phyloP scores from a whole-genome alignment of 2,797 vertebrate species.

The Sebastes elongatus region DNA sequence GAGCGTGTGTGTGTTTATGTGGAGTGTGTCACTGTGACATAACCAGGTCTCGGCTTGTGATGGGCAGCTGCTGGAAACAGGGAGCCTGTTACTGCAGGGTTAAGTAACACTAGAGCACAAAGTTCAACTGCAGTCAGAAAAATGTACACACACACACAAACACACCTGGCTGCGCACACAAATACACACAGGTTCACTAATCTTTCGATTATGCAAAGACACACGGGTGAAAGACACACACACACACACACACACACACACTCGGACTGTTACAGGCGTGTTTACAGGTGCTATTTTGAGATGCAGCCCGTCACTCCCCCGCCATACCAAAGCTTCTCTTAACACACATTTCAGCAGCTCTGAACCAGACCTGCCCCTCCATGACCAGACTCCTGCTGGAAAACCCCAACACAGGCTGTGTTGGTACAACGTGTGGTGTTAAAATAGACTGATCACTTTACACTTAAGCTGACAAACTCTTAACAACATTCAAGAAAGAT shows the following conservation, averaged over 20 bases:
- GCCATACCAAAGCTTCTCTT: constrained; percentile 40
- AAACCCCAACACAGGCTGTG: background rate
- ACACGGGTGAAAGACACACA: constrained; percentile 32
- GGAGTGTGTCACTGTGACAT: constrained; percentile 54
- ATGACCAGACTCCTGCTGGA: constrained; percentile 4
- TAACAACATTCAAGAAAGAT: background rate
- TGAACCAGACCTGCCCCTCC: constrained; percentile 8
- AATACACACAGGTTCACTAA: constrained; percentile 23
- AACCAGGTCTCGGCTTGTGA: constrained; percentile 56
- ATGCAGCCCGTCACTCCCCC: constrained; percentile 21
- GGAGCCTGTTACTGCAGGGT: constrained; percentile 60
- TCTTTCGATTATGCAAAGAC: constrained; percentile 43
- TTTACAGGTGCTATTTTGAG: constrained; percentile 71
- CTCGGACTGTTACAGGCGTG: constrained; percentile 27
- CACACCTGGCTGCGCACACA: constrained; percentile 1
- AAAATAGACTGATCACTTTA: background rate
- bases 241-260: constrained; percentile 37
- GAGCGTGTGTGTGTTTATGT: constrained; percentile 7
- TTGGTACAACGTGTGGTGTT: background rate
- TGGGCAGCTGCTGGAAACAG: constrained; percentile 59
- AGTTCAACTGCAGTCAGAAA: constrained; percentile 67
- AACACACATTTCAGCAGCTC: constrained; percentile 54
- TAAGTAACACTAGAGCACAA: constrained; percentile 76
- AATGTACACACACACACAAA: constrained; percentile 37
- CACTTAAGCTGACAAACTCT: background rate